Evolutionary conservation across 92 coral and sea anemone species (phyloP).

Genomic region (Desmophyllum pertusum): DNA sequence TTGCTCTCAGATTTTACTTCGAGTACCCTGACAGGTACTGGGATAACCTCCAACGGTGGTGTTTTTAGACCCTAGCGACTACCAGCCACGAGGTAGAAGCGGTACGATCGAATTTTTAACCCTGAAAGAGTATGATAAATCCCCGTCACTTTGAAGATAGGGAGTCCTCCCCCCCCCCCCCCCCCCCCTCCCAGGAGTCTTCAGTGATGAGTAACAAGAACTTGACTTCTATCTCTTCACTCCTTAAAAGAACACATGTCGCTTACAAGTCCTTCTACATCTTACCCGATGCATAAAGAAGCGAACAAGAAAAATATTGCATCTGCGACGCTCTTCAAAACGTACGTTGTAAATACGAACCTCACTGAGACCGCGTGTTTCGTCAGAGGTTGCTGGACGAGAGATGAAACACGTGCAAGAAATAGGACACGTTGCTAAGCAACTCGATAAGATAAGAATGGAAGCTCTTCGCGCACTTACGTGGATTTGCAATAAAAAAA

Average conservation of each 20-base stretch:
- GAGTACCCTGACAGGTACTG: too few relatives aligned
- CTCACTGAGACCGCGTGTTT: neutral
- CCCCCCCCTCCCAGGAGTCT: too few relatives aligned
- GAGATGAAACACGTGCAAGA: neutral
- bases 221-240: neutral
- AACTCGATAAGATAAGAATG: neutral
- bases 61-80: too few relatives aligned
- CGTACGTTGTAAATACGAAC: neutral
- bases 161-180: too few relatives aligned
- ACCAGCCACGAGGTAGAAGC: too few relatives aligned
- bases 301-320: neutral
- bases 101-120: too few relatives aligned
- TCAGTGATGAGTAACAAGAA: too few relatives aligned
- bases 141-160: too few relatives aligned
- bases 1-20: too few relatives aligned
- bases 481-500: neutral
- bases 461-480: neutral
- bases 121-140: too few relatives aligned
- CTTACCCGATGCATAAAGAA: neutral
- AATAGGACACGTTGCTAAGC: neutral
- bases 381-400: neutral
- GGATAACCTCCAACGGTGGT: too few relatives aligned
- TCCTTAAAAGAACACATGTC: neutral
- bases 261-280: neutral
- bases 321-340: neutral